Conservation (phyloP, 2,113 vertebrate species). For the Triplophysa dalaica region DNA sequence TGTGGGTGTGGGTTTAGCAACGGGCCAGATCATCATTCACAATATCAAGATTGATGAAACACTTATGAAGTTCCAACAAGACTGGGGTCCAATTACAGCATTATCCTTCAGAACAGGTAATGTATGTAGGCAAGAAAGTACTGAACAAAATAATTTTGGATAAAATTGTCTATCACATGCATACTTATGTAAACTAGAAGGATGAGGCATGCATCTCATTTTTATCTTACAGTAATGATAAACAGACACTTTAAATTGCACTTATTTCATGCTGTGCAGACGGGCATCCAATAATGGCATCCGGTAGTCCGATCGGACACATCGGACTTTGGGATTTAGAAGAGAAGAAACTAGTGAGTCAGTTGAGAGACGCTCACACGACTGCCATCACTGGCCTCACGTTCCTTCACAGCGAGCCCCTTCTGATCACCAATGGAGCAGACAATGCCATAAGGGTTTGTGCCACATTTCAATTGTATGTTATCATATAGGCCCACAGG, state of each 20-base stretch:
- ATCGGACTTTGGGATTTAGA: constrained; percentile 95
- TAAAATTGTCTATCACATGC: too few relatives aligned
- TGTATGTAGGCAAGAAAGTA: not conserved
- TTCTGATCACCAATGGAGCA: constrained; percentile 88
- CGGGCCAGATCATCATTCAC: constrained; percentile 88
- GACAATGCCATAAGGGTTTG: constrained; percentile 91
- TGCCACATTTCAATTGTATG: not conserved
- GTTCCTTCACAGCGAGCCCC: constrained; percentile 88
- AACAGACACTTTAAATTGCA: not conserved
- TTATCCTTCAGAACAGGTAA: constrained; percentile 94
- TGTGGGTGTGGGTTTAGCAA: constrained; percentile 83
- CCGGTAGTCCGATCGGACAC: constrained; percentile 89
- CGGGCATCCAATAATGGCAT: constrained; percentile 88
- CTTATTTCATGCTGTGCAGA: constrained; percentile 69
- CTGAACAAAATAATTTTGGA: too few relatives aligned
- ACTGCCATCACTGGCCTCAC: constrained; percentile 86
- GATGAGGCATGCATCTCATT: too few relatives aligned
- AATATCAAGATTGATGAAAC: constrained; percentile 93
- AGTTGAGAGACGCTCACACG: constrained; percentile 86
- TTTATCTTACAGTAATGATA: not conserved
- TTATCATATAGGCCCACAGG: too few relatives aligned
- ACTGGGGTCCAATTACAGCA: constrained; percentile 93
- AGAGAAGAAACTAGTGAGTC: constrained; percentile 83
- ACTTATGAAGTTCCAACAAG: constrained; percentile 93
- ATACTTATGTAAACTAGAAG: not conserved